These are phyloP conservation scores for Akabosia matsudoensis DNA, from an alignment of 1,140 invertebrate genomes.

Conservation along the genomic window DNA sequence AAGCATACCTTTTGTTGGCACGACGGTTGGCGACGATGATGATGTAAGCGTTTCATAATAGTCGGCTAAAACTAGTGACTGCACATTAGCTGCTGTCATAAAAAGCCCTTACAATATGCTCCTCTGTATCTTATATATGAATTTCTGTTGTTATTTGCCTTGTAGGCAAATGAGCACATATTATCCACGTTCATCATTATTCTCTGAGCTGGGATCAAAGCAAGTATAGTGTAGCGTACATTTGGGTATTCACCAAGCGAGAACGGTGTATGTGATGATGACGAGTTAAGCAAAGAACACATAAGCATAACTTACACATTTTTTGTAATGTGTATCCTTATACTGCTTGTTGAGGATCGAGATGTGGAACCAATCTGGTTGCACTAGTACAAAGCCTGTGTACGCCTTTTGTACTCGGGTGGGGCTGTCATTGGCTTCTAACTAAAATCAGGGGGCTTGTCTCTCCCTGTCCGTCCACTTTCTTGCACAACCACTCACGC, in stretches of 20 bases:
- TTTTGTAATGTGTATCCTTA: background rate
- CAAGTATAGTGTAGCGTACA: too few species aligned
- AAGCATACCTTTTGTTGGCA: background rate
- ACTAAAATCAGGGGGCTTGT: slow-evolving; percentile 24
- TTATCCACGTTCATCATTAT: too few species aligned
- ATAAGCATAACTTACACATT: background rate
- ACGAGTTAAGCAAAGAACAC: background rate
- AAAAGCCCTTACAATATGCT: background rate
- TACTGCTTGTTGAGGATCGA: slow-evolving; percentile 16
- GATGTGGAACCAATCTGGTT: slow-evolving; percentile 23
- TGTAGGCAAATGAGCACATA: too few species aligned
- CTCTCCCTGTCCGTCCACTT: slow-evolving; percentile 19
- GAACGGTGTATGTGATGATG: background rate
- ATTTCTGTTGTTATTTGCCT: too few species aligned
- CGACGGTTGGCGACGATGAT: background rate
- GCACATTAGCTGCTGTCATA: background rate
- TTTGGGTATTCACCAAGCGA: background rate
- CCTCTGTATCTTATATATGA: too few species aligned
- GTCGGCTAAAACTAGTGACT: background rate
- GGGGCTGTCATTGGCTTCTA: slow-evolving; percentile 14
- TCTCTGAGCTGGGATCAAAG: too few species aligned
- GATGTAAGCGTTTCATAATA: background rate
- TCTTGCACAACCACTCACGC: slow-evolving; percentile 22
- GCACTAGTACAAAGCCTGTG: slow-evolving; percentile 21
- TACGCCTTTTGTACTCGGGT: slow-evolving; percentile 23